A percentile compares a stretch with the other conserved stretches of the same genome.
Evolutionary conservation across 2,797 vertebrate genomes (phyloP).

Genomic region (Falco columbarius): DNA sequence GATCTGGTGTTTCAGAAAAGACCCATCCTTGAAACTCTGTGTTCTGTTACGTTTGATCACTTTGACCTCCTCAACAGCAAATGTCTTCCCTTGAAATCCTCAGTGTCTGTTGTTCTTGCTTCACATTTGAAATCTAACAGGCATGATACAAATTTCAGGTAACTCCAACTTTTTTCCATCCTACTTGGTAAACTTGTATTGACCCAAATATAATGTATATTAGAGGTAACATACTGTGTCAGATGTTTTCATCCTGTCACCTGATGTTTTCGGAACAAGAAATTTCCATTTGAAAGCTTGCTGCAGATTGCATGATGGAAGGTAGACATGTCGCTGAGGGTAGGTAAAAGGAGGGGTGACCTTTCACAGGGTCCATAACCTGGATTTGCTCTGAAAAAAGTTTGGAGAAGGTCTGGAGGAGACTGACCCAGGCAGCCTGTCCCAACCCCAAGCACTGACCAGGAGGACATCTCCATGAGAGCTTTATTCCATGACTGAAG

Average conservation of each 20-base stretch:
- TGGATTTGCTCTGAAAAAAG: not conserved
- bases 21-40: not conserved
- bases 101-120: not conserved
- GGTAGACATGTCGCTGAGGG: not conserved
- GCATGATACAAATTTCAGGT: not conserved
- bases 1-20: not conserved
- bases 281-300: not conserved
- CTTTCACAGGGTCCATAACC: not conserved
- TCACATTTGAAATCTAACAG: not conserved
- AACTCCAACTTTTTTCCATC: not conserved
- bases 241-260: not conserved
- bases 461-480: not conserved
- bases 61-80: not conserved
- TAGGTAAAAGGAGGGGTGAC: not conserved
- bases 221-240: not conserved
- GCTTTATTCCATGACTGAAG: not conserved
- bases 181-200: not conserved
- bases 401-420: not conserved
- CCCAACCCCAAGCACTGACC: not conserved
- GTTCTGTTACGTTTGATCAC: not conserved
- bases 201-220: not conserved
- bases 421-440: not conserved
- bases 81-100: not conserved
- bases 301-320: not conserved
- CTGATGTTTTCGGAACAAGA: not conserved